phyloP scores from a whole-genome alignment of 2,888 invertebrate genomes.

The Coecobrya sp. region DNA sequence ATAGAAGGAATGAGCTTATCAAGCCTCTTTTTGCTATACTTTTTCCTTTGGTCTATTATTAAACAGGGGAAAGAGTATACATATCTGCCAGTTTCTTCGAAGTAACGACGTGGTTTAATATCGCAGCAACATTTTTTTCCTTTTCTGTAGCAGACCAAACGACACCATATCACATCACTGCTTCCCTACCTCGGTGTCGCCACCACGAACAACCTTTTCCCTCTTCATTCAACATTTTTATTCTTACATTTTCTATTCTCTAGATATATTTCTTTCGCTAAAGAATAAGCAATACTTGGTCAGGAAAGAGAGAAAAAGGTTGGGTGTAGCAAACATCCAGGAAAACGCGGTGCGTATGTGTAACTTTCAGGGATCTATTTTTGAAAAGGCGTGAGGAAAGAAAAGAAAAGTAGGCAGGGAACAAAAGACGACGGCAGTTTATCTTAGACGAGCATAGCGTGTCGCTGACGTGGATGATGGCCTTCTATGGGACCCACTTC shows the following conservation, averaged over 20 bases:
- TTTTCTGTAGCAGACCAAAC: constrained; percentile 22
- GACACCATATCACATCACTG: constrained; percentile 73
- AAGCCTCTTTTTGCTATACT: not conserved
- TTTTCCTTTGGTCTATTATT: constrained; percentile 59
- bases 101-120: constrained; percentile 60
- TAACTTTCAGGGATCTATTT: constrained; percentile 1
- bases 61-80: constrained; percentile 29
- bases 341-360: not conserved
- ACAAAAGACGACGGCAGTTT: constrained; percentile 85
- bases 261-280: constrained; percentile 10
- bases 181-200: constrained; percentile 59
- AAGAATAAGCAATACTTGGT: not conserved
- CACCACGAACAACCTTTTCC: constrained; percentile 43
- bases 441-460: constrained; percentile 85
- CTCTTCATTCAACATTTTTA: constrained; percentile 21
- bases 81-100: constrained; percentile 35
- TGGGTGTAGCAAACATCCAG: constrained; percentile 23
- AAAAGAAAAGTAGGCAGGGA: constrained; percentile 78
- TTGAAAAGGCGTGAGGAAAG: constrained; percentile 78
- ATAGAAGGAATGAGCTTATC: constrained; percentile 61
- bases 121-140: constrained; percentile 60
- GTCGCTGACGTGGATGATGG: constrained; percentile 86
- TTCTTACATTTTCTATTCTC: constrained; percentile 7
- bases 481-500: constrained; percentile 80
- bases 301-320: constrained; percentile 27